Evolutionary conservation across 2,797 vertebrate genomes (phyloP).

Genomic region (Yasuhikotakia modesta): DNA sequence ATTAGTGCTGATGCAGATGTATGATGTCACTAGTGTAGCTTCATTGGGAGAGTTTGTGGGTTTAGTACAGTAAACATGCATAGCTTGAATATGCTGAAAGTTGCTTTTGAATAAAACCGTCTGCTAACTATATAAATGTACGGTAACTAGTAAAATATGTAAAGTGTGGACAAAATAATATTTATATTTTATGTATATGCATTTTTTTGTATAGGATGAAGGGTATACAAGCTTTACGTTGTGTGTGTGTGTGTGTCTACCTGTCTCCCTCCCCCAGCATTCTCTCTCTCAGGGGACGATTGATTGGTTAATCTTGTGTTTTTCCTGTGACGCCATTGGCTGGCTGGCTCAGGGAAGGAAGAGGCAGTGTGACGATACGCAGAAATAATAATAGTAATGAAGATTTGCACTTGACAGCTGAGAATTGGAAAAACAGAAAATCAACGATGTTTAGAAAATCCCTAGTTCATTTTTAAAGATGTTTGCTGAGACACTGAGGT

Average conservation of each 20-base stretch:
- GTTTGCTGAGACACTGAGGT: slow-evolving; percentile 1
- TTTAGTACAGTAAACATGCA: no score
- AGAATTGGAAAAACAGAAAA: not conserved
- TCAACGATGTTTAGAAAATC: not conserved
- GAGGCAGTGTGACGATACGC: slow-evolving; percentile 62
- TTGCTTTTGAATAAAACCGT: no score
- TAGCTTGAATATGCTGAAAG: no score
- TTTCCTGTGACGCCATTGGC: slow-evolving; percentile 72
- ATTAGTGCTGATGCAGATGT: no score
- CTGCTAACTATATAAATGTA: no score
- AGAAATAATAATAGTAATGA: slow-evolving; percentile 49
- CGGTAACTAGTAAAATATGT: no score
- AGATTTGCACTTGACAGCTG: not conserved
- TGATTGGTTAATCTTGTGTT: slow-evolving; percentile 78
- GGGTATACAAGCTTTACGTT: no score
- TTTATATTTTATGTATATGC: no score
- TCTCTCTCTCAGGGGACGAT: slow-evolving; percentile 66
- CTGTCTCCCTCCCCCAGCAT: not conserved
- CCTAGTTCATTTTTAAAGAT: not conserved
- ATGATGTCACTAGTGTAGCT: no score
- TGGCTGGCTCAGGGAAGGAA: slow-evolving; percentile 56
- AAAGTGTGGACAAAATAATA: no score
- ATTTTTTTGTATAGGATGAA: not conserved
- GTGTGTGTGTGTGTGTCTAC: slow-evolving; percentile 16
- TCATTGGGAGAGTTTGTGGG: no score